phyloP scores from a whole-genome alignment of 2,113 vertebrate species.

The Cettia cetti region DNA sequence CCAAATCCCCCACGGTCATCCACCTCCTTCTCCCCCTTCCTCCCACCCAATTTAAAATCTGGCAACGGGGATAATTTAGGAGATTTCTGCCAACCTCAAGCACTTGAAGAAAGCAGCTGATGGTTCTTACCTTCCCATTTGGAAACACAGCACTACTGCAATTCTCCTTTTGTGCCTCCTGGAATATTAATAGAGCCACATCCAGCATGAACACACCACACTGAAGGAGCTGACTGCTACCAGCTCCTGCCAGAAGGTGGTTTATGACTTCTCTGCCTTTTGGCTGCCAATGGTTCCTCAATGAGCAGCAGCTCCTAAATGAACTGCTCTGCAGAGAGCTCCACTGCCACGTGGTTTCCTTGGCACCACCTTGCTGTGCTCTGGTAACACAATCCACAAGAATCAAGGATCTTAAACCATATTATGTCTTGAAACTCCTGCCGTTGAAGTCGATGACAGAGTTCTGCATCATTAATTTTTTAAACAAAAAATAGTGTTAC shows the following conservation, averaged over 20 bases:
- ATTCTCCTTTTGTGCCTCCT: neutral
- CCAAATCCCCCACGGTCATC: neutral
- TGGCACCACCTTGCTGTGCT: neutral
- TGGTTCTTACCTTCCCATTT: neutral
- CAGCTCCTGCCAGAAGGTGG: neutral
- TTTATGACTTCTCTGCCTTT: neutral
- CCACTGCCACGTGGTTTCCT: neutral
- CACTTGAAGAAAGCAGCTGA: neutral
- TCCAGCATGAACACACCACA: neutral
- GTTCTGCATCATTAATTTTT: neutral
- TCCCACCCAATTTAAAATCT: neutral
- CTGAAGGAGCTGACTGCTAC: neutral
- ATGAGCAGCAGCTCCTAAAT: neutral
- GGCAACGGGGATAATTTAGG: rapidly evolving
- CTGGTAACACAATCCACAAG: neutral
- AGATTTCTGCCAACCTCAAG: neutral
- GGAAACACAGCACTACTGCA: neutral
- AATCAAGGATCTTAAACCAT: neutral
- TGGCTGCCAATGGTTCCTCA: neutral
- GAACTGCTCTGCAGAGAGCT: neutral
- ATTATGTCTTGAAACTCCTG: neutral
- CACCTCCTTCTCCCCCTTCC: neutral
- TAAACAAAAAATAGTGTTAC: neutral
- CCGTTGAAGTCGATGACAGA: neutral
- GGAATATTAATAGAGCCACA: neutral